These are phyloP conservation scores for Amniataba percoides DNA, from an alignment of 2,797 vertebrate species.

Conservation along the genomic window DNA sequence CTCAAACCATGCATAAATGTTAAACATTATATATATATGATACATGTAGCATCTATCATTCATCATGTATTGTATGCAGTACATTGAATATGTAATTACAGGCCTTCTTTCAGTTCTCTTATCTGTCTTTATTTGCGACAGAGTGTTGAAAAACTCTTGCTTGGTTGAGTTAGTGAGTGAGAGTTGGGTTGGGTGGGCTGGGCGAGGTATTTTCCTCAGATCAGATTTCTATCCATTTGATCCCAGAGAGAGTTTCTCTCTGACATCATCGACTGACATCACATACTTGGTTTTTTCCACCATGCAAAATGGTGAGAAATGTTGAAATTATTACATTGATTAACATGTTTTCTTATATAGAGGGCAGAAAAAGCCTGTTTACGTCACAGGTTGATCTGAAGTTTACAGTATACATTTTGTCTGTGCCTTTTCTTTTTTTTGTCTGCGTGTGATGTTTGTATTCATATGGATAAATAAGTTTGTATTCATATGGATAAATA, in stretches of 20 bases:
- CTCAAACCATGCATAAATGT: slow-evolving; percentile 34
- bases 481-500: neutral
- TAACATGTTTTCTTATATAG: neutral
- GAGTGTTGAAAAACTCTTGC: slow-evolving; percentile 3
- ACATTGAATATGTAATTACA: slow-evolving; percentile 30
- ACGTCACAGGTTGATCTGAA: neutral
- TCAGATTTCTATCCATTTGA: slow-evolving; percentile 31
- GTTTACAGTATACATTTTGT: neutral
- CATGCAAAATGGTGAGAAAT: slow-evolving; percentile 2
- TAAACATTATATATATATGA: neutral
- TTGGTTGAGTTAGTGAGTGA: neutral
- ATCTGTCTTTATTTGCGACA: neutral
- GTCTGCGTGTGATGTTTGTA: neutral
- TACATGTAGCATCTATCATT: no score
- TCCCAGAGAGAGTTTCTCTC: slow-evolving; percentile 14
- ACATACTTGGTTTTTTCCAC: slow-evolving; percentile 9
- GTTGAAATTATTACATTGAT: neutral
- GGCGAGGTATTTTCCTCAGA: slow-evolving; percentile 18
- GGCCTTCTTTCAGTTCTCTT: slow-evolving; percentile 4
- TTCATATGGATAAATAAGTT: neutral
- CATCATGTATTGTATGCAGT: slow-evolving; percentile 15
- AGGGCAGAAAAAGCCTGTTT: neutral
- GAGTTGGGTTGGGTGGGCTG: neutral
- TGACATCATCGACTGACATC: slow-evolving; percentile 23
- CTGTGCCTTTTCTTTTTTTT: neutral